Evolutionary conservation across 2,888 invertebrate species (phyloP).

Genomic region (Eristalis tenax): DNA sequence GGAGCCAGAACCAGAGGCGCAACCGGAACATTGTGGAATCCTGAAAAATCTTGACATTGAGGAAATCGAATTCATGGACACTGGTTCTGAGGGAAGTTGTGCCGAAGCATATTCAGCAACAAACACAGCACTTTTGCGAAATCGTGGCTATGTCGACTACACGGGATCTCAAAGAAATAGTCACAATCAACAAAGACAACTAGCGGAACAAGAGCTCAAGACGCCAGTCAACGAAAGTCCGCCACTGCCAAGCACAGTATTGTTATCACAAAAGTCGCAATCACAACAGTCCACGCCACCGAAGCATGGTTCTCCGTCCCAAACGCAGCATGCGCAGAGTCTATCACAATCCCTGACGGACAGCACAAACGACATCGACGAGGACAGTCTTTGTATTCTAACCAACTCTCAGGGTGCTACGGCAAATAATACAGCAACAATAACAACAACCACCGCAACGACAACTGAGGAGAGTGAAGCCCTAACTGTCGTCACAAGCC

Average conservation of each 20-base stretch:
- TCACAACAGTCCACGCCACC: conserved; percentile 49
- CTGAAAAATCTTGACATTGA: conserved; percentile 84
- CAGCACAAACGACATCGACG: conserved; percentile 82
- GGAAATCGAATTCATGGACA: conserved; percentile 93
- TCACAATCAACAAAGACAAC: conserved; percentile 76
- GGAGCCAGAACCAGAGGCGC: conserved; percentile 76
- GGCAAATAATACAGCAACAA: conserved; percentile 61
- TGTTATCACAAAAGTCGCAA: conserved; percentile 46
- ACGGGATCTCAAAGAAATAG: conserved; percentile 79
- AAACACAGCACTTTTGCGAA: conserved; percentile 83
- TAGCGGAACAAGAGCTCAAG: conserved; percentile 79
- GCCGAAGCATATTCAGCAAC: conserved; percentile 85
- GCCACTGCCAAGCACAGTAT: conserved; percentile 55
- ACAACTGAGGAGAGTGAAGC: conserved; percentile 85
- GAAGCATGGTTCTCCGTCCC: conserved; percentile 65
- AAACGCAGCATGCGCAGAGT: conserved; percentile 57
- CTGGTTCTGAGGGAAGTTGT: conserved; percentile 90
- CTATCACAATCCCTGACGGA: conserved; percentile 69
- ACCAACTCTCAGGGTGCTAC: conserved; percentile 80
- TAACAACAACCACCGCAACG: conserved; percentile 78
- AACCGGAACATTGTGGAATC: conserved; percentile 80
- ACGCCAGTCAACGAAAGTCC: conserved; percentile 81
- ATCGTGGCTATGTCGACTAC: conserved; percentile 87
- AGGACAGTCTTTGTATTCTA: conserved; percentile 84
- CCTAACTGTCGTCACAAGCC: conserved; percentile 83